A percentile compares a stretch with the other conserved stretches of the same genome.
Conservation (phyloP, 2,888 invertebrate species). For the Theretra japonica region DNA sequence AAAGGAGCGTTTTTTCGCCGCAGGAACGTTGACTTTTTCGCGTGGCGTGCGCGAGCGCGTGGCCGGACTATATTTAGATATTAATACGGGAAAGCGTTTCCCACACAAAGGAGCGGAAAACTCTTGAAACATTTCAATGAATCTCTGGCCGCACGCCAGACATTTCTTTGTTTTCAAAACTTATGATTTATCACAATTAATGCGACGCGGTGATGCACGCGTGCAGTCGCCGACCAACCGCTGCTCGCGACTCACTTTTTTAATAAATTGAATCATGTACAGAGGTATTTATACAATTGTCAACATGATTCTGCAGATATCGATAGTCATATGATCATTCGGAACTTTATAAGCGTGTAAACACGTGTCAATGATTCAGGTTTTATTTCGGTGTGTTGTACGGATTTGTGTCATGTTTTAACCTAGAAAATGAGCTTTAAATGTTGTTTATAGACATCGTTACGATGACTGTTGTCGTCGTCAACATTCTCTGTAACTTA, state of each 20-base stretch:
- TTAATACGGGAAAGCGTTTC: constrained; percentile 42
- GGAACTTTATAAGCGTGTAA: neutral
- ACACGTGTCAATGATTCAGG: constrained; percentile 27
- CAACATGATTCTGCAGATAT: constrained; percentile 21
- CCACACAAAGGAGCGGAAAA: constrained; percentile 66
- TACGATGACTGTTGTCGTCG: neutral
- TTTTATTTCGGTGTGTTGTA: constrained; percentile 3
- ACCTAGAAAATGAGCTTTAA: constrained; percentile 6
- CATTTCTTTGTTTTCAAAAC: constrained; percentile 67
- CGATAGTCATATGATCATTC: constrained; percentile 10
- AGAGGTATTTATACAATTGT: constrained; percentile 16
- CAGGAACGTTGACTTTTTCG: constrained; percentile 60
- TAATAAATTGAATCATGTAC: constrained; percentile 17
- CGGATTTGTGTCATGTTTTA: constrained; percentile 5
- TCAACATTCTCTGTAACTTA: neutral
- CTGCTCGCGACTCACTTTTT: constrained; percentile 15
- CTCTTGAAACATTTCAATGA: constrained; percentile 49
- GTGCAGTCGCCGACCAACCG: constrained; percentile 32
- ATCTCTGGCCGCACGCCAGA: constrained; percentile 66
- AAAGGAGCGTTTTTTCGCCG: constrained; percentile 46
- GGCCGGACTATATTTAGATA: constrained; percentile 46
- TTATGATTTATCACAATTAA: constrained; percentile 58
- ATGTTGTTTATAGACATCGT: neutral
- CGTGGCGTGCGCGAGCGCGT: constrained; percentile 44
- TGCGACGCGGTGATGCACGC: constrained; percentile 35